Evolutionary conservation across 2,888 invertebrate genomes (phyloP), one percentile per base, ranked within the genome.

Genomic region (Epinotia demarniana): DNA sequence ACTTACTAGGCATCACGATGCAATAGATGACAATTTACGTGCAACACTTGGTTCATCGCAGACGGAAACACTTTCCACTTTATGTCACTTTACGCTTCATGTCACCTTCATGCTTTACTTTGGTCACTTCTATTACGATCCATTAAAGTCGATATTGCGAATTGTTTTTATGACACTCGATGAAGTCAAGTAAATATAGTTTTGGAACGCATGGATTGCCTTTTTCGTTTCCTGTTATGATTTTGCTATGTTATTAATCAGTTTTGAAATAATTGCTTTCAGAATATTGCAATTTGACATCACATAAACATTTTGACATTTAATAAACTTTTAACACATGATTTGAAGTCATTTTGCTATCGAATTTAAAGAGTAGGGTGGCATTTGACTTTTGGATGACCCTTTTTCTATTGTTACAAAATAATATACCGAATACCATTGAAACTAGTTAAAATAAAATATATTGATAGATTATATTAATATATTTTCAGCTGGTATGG

Each of bases 41-140:
- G 89, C 87, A 87, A 88, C 80, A 86, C 83, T 88, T 88, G 82
- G 87, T 85, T 84, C 86, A 87, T 85, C 86, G 81, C 81, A 79
- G 82, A 76, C 87, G 91, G 90, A 90, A 92, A 85, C 86, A 85
- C 89, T 90, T 92, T 92, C 91, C 89, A 90, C 83, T 90, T 86
- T 87, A 88, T 89, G 88, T 87, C 87, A 90, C 85, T 86, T 82
- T 87, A 83, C 84, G 87, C 84, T 83, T 84, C 81, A 83, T 80
- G 79, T 81, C 82, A 79, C 76, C 72, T 72, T 77, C 64, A 69
- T 62, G 39, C 62, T 70, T 64, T 18, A 74, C 58, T 66, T 55
- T 23, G 55, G 27, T 53, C 46, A 69, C 63, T 58, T 69, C 64
- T 74, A 74, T 55, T 60, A n/a, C 69, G n/a, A 19, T 0, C 39